Percentiles rank a stretch among this genome's conserved stretches.
Conservation (phyloP, 2,888 invertebrate species). For the Hydraecia micacea region DNA sequence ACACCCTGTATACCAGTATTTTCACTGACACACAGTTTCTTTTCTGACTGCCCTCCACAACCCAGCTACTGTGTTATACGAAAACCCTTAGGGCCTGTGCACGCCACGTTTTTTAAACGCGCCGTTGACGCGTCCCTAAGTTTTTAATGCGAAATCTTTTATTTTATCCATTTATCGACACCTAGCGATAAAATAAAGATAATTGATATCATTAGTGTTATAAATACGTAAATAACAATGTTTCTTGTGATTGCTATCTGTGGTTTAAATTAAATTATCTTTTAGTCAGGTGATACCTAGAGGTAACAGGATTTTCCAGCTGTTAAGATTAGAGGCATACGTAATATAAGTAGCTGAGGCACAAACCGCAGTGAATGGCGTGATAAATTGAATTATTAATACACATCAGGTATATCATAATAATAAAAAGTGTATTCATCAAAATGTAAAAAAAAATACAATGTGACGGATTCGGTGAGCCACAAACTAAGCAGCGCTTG, state of each 20-base stretch:
- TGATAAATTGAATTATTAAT: conserved; percentile 22
- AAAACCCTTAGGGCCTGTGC: no score
- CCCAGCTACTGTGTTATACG: no score
- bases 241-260: conserved; percentile 5
- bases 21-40: no score
- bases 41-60: no score
- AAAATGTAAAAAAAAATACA: no score
- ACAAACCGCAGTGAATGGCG: conserved; percentile 4
- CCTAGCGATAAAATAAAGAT: conserved; percentile 30
- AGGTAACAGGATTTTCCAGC: conserved; percentile 9
- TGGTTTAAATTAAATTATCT: conserved; percentile 10
- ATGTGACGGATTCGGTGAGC: no score
- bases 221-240: conserved; percentile 24
- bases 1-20: no score
- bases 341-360: conserved; percentile 26
- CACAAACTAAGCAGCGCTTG: no score
- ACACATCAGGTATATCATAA: no score
- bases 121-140: no score
- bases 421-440: no score
- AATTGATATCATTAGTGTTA: background rate
- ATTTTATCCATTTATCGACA: conserved; percentile 22
- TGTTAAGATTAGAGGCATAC: background rate
- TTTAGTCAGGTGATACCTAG: conserved; percentile 16
- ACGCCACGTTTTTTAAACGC: no score
- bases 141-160: conserved; percentile 8